Percentiles rank a stretch among this genome's conserved stretches.
Evolutionary conservation across 2,888 invertebrate genomes (phyloP).

Genomic region (Eupithecia insigniata): DNA sequence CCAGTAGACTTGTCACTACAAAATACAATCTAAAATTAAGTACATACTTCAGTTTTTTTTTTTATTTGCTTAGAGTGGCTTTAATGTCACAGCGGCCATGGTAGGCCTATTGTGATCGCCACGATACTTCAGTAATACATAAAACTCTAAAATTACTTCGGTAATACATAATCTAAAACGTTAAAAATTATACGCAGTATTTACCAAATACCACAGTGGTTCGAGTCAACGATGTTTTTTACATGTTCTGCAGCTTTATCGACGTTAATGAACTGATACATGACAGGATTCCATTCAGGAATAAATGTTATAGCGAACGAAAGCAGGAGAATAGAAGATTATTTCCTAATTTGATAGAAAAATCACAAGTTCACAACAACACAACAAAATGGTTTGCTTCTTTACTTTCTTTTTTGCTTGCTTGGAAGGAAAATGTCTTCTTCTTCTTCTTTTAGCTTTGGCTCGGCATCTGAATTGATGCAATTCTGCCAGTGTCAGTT

Average conservation of each 20-base stretch:
- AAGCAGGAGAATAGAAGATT: neutral
- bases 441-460: too few species aligned
- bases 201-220: slow-evolving; percentile 68
- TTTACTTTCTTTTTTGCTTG: too few species aligned
- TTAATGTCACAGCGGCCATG: too few species aligned
- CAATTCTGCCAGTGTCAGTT: too few species aligned
- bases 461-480: too few species aligned
- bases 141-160: neutral
- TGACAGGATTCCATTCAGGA: slow-evolving; percentile 43
- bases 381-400: neutral
- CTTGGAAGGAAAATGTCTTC: too few species aligned
- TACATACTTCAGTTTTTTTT: too few species aligned
- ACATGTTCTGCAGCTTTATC: slow-evolving; percentile 58
- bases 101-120: too few species aligned
- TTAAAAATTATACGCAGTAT: slow-evolving; percentile 9
- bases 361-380: neutral
- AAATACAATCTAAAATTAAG: too few species aligned
- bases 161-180: neutral
- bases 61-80: too few species aligned
- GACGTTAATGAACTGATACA: slow-evolving; percentile 50
- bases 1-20: slow-evolving; percentile 65
- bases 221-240: slow-evolving; percentile 60
- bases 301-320: neutral
- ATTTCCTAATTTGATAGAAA: neutral
- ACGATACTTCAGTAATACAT: too few species aligned